phyloP scores from a whole-genome alignment of 2,888 invertebrate species.

The Standfussiana lucernea region DNA sequence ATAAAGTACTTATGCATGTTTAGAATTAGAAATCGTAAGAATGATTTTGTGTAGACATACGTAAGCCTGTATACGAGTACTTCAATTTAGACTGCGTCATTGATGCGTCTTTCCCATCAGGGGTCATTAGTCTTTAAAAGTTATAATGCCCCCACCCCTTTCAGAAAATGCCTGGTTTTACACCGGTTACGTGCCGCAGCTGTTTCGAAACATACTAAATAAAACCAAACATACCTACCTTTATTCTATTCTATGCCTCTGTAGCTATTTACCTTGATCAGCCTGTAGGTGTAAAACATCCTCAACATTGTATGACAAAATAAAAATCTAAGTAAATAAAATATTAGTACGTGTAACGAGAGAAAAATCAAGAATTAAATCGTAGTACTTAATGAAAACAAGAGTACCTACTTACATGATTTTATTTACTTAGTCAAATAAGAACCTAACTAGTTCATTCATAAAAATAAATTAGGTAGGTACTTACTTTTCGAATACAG shows the following conservation, averaged over 20 bases:
- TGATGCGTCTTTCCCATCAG: constrained; percentile 30
- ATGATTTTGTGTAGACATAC: neutral
- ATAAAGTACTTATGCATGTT: neutral
- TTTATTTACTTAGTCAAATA: neutral
- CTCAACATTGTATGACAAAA: neutral
- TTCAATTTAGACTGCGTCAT: constrained; percentile 45
- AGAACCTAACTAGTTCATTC: constrained; percentile 4
- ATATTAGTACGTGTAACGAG: neutral
- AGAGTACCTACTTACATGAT: neutral
- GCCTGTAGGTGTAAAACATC: neutral
- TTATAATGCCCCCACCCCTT: constrained; percentile 46
- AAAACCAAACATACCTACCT: neutral
- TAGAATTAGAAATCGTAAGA: neutral
- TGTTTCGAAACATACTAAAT: constrained; percentile 34
- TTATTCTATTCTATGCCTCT: constrained; percentile 12
- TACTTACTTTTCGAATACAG: neutral
- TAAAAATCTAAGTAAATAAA: neutral
- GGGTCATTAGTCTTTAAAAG: constrained; percentile 57
- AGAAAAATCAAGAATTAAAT: neutral
- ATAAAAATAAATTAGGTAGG: neutral
- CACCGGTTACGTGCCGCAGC: constrained; percentile 55
- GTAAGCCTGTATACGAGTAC: neutral
- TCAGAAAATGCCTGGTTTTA: constrained; percentile 37
- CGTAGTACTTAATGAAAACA: neutral
- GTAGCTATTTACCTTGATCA: constrained; percentile 11